phyloP scores from a whole-genome alignment of 2,797 vertebrate genomes.

The Sebastes ruberrimus region DNA sequence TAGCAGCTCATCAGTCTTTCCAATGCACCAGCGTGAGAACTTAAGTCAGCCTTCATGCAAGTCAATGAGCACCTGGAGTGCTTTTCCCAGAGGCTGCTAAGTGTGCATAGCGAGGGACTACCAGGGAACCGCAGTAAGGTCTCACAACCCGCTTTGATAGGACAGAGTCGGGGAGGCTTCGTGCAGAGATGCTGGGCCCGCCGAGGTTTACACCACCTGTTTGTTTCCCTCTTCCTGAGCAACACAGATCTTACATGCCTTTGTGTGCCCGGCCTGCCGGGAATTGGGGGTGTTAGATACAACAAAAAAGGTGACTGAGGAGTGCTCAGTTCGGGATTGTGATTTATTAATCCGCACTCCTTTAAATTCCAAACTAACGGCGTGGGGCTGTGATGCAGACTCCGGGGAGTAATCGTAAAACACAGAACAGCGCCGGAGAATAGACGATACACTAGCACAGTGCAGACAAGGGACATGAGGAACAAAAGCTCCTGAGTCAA shows the following conservation, averaged over 20 bases:
- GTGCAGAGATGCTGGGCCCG: constrained; percentile 69
- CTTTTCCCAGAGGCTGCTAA: constrained; percentile 80
- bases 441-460: constrained; percentile 53
- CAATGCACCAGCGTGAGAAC: constrained; percentile 79
- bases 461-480: constrained; percentile 58
- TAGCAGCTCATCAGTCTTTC: constrained; percentile 77
- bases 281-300: constrained; percentile 79
- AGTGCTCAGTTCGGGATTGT: constrained; percentile 85
- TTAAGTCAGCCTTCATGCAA: constrained; percentile 84
- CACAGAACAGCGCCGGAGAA: constrained; percentile 70
- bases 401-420: constrained; percentile 80
- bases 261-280: constrained; percentile 67
- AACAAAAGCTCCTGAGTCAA: constrained; percentile 49
- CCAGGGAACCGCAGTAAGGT: constrained; percentile 66
- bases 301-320: constrained; percentile 86
- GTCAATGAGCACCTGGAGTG: constrained; percentile 86
- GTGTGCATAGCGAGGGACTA: constrained; percentile 74
- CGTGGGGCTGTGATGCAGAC: constrained; percentile 74
- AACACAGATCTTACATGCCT: constrained; percentile 73
- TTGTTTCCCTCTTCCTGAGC: constrained; percentile 78
- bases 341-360: constrained; percentile 90
- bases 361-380: constrained; percentile 77
- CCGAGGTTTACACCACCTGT: constrained; percentile 85
- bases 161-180: constrained; percentile 72
- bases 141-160: constrained; percentile 79